Evolutionary conservation across 2,888 invertebrate genomes (phyloP).

Genomic region (Reticulitermes lucifugus): DNA sequence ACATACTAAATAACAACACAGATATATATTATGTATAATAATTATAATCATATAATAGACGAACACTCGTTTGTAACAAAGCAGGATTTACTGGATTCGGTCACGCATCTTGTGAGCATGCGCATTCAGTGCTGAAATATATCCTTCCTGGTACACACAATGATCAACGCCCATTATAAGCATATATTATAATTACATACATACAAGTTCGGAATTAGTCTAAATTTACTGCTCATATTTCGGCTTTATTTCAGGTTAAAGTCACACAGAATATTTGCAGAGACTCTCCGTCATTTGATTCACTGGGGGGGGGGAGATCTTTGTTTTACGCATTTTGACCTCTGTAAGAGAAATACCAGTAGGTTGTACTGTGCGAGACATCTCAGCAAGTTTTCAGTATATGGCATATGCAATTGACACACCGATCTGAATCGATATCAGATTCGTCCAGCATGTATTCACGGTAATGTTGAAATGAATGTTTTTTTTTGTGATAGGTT

Average conservation of each 20-base stretch:
- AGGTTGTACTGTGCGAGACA: not conserved
- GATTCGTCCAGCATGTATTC: not conserved
- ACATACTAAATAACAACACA: conserved; percentile 47
- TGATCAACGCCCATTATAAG: conserved; percentile 33
- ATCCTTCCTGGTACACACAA: conserved; percentile 11
- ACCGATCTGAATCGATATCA: not conserved
- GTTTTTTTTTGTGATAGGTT: not conserved
- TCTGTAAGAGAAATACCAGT: not conserved
- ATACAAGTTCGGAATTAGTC: conserved; percentile 33
- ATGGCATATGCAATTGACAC: too few species aligned
- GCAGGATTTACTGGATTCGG: conserved; percentile 33
- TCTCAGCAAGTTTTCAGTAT: not conserved
- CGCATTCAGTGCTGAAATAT: conserved; percentile 30
- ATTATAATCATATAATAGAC: conserved; percentile 43
- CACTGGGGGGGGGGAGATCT: not conserved
- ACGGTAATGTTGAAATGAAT: not conserved
- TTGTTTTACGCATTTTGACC: too few species aligned
- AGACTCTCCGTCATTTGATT: not conserved
- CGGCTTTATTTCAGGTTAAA: not conserved
- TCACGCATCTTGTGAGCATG: conserved; percentile 25
- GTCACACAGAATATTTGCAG: not conserved
- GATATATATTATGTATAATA: conserved; percentile 43
- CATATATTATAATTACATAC: conserved; percentile 39
- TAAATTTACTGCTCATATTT: not conserved
- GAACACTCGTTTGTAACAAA: conserved; percentile 47